A percentile compares a stretch with the other conserved stretches of the same genome.
Conservation (phyloP, 2,888 invertebrate species). For the Loripinus fragilis region DNA sequence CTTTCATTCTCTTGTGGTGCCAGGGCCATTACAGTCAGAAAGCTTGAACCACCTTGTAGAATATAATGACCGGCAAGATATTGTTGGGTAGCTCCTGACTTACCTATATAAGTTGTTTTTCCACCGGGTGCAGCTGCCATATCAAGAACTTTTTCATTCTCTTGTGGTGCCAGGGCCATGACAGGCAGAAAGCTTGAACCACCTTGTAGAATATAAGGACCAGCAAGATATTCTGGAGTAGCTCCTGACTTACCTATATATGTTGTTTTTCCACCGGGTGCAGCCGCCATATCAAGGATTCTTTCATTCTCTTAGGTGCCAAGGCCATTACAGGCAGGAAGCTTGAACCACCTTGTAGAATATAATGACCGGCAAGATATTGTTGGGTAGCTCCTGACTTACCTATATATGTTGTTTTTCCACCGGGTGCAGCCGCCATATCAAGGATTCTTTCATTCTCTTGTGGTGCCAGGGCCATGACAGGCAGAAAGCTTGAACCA, state of each 20-base stretch:
- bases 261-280: constrained; percentile 99
- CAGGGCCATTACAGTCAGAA: constrained; percentile 98
- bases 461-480: constrained; percentile 98
- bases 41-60: constrained; percentile 97
- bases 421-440: constrained; percentile 99
- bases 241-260: constrained; percentile 92
- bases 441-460: constrained; percentile 96
- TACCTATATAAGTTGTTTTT: constrained; percentile 97
- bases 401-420: constrained; percentile 98
- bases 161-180: constrained; percentile 98
- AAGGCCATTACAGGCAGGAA: constrained; percentile 98
- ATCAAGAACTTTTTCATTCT: constrained; percentile 95
- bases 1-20: constrained; percentile 97
- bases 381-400: constrained; percentile 96
- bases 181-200: constrained; percentile 98
- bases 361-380: constrained; percentile 99
- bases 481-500: constrained; percentile 97
- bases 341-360: constrained; percentile 97
- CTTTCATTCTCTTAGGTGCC: constrained; percentile 97
- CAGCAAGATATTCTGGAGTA: constrained; percentile 99
- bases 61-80: constrained; percentile 99
- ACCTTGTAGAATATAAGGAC: constrained; percentile 97
- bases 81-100: constrained; percentile 95
- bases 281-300: constrained; percentile 98
- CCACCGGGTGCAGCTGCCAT: constrained; percentile 99